phyloP scores from a whole-genome alignment of 2,113 vertebrate genomes.

The Pontoporia blainvillei region DNA sequence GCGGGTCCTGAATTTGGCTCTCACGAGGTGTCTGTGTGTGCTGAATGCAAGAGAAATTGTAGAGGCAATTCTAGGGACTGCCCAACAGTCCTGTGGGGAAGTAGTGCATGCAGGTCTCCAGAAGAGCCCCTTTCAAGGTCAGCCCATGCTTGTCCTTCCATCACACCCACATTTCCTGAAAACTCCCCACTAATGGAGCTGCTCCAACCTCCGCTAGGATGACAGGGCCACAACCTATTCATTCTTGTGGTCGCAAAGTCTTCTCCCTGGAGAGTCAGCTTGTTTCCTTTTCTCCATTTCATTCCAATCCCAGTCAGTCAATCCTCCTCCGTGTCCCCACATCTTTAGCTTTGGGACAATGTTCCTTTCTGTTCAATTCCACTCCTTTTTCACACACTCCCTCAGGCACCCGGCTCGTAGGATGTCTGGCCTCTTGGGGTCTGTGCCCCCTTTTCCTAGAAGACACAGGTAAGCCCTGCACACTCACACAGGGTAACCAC shows the following conservation, averaged over 20 bases:
- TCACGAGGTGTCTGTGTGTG: neutral
- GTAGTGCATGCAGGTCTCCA: neutral
- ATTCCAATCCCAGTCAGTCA: neutral
- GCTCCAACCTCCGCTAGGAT: neutral
- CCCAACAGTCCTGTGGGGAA: neutral
- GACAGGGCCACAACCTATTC: neutral
- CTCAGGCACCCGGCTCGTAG: neutral
- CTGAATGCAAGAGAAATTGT: neutral
- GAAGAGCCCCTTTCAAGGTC: neutral
- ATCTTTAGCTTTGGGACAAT: neutral
- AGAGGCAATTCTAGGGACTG: neutral
- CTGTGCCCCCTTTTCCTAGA: neutral
- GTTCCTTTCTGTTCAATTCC: neutral
- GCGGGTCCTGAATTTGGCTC: neutral
- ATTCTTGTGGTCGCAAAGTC: neutral
- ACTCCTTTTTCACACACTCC: neutral
- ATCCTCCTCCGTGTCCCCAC: neutral
- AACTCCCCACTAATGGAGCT: neutral
- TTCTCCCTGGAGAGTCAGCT: neutral
- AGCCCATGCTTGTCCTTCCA: neutral
- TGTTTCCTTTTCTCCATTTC: conserved; percentile 17
- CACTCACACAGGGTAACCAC: neutral
- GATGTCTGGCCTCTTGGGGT: neutral
- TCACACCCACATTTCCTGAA: neutral
- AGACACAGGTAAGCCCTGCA: neutral